phyloP scores from a whole-genome alignment of 2,797 vertebrate genomes.

The Triplophysa yarkandensis region DNA sequence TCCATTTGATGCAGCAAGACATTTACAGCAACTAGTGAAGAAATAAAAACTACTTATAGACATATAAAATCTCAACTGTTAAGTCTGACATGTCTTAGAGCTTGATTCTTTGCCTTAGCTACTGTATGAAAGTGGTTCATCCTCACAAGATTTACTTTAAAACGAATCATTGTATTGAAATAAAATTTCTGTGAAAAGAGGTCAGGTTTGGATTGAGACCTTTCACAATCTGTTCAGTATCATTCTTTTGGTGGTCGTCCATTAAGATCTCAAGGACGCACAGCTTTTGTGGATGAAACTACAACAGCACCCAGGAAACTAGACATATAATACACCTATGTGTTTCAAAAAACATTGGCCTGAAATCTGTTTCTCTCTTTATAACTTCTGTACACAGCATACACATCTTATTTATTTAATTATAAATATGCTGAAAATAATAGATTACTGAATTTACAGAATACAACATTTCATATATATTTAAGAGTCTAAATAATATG shows the following conservation, averaged over 20 bases:
- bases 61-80: too few species aligned
- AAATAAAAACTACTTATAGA: not conserved
- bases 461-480: too few species aligned
- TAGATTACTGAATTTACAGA: too few species aligned
- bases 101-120: conserved; percentile 1
- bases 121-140: not conserved
- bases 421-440: not conserved
- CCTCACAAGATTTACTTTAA: conserved; percentile 7
- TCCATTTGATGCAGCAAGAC: not conserved
- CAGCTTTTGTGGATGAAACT: conserved; percentile 4
- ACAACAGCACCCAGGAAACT: conserved; percentile 3
- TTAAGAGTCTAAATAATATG: too few species aligned
- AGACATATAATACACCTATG: not conserved
- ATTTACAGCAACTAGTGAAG: not conserved
- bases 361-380: not conserved
- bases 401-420: not conserved
- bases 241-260: not conserved
- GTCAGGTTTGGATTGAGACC: conserved; percentile 5
- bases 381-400: not conserved
- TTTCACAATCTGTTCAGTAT: not conserved
- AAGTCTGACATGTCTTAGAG: conserved; percentile 21
- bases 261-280: conserved; percentile 16
- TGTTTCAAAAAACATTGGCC: not conserved
- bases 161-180: conserved; percentile 14
- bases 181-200: conserved; percentile 4